A percentile compares a stretch with the other conserved stretches of the same genome.
Evolutionary conservation across 2,797 vertebrate genomes (phyloP).

Genomic region (Acrocephalus scirpaceus): DNA sequence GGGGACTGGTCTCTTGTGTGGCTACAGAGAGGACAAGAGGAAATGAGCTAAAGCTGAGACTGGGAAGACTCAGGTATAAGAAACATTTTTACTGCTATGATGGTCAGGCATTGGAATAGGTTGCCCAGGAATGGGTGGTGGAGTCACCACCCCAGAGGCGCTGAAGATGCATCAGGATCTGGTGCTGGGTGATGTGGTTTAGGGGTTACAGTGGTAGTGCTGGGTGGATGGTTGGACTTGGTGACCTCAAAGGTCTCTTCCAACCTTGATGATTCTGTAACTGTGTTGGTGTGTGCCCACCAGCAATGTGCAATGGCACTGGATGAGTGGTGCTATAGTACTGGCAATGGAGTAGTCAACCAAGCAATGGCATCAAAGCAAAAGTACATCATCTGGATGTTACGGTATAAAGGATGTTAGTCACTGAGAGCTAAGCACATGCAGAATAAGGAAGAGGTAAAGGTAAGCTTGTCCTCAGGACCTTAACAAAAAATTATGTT

Average conservation of each 20-base stretch:
- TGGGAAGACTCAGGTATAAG: not conserved
- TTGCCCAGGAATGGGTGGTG: not conserved
- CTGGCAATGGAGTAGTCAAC: not conserved
- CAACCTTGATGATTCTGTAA: not conserved
- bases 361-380: not conserved
- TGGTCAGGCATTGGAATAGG: not conserved
- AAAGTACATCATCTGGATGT: not conserved
- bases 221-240: not conserved
- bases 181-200: not conserved
- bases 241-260: not conserved
- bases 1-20: not conserved
- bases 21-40: not conserved
- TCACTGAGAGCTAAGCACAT: not conserved
- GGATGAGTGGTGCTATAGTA: rapidly evolving
- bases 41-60: not conserved
- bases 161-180: not conserved
- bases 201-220: too few relatives aligned
- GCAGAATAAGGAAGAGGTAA: not conserved
- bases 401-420: rapidly evolving
- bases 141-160: not conserved
- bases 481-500: not conserved
- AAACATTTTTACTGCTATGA: not conserved
- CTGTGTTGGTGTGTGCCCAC: too few relatives aligned
- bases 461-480: not conserved
- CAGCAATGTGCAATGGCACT: not conserved